Percentiles rank a stretch among this genome's conserved stretches.
These are phyloP conservation scores for Spinibarbus caldwelli DNA, from an alignment of 2,797 vertebrate genomes.

Conservation along the genomic window DNA sequence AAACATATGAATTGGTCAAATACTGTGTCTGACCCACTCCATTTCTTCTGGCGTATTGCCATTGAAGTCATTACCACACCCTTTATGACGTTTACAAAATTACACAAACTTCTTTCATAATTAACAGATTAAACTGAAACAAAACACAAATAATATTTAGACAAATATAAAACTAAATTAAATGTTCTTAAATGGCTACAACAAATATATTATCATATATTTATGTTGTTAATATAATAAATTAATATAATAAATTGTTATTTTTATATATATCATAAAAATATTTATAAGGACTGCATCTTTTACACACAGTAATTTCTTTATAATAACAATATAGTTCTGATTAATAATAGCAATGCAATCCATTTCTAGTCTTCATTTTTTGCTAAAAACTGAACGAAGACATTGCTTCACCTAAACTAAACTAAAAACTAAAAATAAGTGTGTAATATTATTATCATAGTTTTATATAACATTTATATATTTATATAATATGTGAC, in stretches of 20 bases:
- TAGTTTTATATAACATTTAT: neutral
- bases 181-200: no score
- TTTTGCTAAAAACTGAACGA: neutral
- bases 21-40: neutral
- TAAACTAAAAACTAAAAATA: neutral
- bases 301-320: neutral
- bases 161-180: neutral
- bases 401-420: neutral
- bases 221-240: no score
- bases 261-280: no score
- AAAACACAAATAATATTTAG: neutral
- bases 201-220: neutral
- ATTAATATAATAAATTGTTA: no score
- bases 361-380: neutral
- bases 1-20: neutral
- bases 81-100: neutral
- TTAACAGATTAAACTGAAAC: neutral
- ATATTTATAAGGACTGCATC: neutral
- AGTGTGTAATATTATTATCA: neutral
- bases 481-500: neutral
- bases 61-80: neutral
- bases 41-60: no score
- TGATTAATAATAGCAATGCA: neutral
- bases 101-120: neutral
- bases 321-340: neutral